phyloP scores from a whole-genome alignment of 1,140 invertebrate genomes.

The Propsilocerus akamusi region DNA sequence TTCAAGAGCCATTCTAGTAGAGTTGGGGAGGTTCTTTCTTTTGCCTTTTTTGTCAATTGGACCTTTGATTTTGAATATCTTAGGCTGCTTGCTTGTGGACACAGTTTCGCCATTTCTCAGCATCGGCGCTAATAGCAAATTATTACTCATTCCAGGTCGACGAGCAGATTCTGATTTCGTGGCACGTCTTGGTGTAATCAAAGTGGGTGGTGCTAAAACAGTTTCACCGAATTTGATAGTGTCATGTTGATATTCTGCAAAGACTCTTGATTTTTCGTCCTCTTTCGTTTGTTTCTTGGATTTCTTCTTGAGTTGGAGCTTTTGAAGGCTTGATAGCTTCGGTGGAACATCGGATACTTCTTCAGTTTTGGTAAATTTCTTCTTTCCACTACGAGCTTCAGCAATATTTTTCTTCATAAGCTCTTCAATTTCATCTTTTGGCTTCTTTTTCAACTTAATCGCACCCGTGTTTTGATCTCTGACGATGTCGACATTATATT shows the following conservation, averaged over 20 bases:
- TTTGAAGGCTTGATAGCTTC: too few relatives aligned
- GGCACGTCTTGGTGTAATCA: conserved; percentile 29
- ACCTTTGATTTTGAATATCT: conserved; percentile 8
- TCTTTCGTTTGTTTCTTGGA: conserved; percentile 15
- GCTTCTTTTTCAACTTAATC: conserved; percentile 25
- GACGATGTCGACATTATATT: conserved; percentile 31
- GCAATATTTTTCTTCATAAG: conserved; percentile 21
- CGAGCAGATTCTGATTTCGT: conserved; percentile 16
- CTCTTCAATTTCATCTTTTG: conserved; percentile 27
- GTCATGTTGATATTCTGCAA: conserved; percentile 25
- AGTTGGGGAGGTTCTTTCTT: conserved; percentile 32
- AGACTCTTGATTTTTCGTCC: conserved; percentile 5
- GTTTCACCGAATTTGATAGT: conserved; percentile 41
- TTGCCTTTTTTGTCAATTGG: conserved; percentile 29
- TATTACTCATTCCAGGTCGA: conserved; percentile 28
- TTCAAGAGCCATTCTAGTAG: conserved; percentile 33
- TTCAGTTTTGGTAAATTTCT: conserved; percentile 23
- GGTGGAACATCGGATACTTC: too few relatives aligned
- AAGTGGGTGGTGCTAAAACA: conserved; percentile 36
- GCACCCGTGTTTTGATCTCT: conserved; percentile 27
- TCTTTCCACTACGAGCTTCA: conserved; percentile 25
- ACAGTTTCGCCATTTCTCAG: conserved; percentile 11
- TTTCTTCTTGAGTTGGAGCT: conserved; percentile 20
- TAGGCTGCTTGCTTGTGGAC: conserved; percentile 8
- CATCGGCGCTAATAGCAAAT: conserved; percentile 30